These are phyloP conservation scores for Pomacea maculata DNA, from an alignment of 1,140 invertebrate species.

Conservation along the genomic window DNA sequence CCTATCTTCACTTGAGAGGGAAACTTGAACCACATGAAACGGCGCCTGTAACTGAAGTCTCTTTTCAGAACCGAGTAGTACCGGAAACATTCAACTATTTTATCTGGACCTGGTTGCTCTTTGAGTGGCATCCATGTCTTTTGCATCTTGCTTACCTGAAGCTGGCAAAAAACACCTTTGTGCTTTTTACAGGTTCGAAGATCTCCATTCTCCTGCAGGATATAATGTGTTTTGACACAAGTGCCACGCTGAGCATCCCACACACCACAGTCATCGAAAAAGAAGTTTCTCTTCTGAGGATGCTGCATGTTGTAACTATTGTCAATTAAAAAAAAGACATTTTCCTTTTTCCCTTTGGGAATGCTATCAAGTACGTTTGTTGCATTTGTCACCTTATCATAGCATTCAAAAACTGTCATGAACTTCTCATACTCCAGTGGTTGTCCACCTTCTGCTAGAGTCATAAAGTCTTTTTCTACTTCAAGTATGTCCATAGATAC, in stretches of 20 bases:
- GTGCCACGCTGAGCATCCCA: slow-evolving; percentile 26
- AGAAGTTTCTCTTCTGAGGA: slow-evolving; percentile 16
- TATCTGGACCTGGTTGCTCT: slow-evolving; percentile 25
- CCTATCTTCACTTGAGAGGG: slow-evolving; percentile 1
- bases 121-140: slow-evolving; percentile 17
- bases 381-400: slow-evolving; percentile 16
- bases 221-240: slow-evolving; percentile 22
- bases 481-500: not conserved
- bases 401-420: slow-evolving; percentile 18
- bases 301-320: slow-evolving; percentile 19
- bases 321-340: slow-evolving; percentile 14
- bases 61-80: slow-evolving; percentile 33
- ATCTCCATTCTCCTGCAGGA: slow-evolving; percentile 1
- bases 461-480: not conserved
- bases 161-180: slow-evolving; percentile 9
- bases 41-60: slow-evolving; percentile 25
- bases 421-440: slow-evolving; percentile 6
- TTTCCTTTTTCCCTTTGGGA: slow-evolving; percentile 14
- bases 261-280: slow-evolving; percentile 32
- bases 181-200: slow-evolving; percentile 15
- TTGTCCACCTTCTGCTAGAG: slow-evolving; percentile 6
- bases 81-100: slow-evolving; percentile 25
- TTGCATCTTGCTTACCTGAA: slow-evolving; percentile 19
- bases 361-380: not conserved
- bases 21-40: slow-evolving; percentile 29